phyloP scores from a whole-genome alignment of 92 coral and sea anemone species.

The Bergia sp. region DNA sequence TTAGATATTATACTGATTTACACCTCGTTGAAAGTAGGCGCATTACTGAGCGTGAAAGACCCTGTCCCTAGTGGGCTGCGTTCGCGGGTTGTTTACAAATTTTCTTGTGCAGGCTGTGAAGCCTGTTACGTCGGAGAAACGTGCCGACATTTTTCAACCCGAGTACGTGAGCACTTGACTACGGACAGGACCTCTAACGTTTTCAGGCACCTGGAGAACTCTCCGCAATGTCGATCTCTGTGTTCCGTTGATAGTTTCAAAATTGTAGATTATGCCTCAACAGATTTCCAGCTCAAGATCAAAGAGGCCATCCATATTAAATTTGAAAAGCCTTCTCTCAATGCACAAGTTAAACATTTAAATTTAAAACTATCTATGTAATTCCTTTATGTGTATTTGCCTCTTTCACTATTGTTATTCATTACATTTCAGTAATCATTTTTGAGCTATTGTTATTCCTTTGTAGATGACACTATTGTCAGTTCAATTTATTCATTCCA shows the following conservation, averaged over 20 bases:
- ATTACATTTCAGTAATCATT: slow-evolving; percentile 23
- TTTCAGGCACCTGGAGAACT: background rate
- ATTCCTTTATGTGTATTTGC: no score
- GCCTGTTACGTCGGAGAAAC: background rate
- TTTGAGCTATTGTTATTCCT: slow-evolving; percentile 17
- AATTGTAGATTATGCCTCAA: background rate
- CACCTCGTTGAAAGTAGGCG: background rate
- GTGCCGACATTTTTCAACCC: background rate
- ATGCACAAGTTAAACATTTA: background rate
- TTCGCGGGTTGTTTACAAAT: no score
- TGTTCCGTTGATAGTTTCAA: background rate
- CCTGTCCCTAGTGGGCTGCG: no score
- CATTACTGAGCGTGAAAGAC: background rate
- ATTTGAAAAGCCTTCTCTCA: background rate
- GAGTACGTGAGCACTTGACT: background rate
- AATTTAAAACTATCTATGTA: no score
- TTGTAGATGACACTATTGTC: slow-evolving; percentile 14
- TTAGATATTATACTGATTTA: background rate
- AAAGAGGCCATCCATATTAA: no score
- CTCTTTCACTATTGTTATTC: slow-evolving; percentile 7
- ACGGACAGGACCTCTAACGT: background rate
- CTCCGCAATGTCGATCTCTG: background rate
- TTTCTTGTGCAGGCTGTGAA: no score
- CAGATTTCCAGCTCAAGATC: background rate
- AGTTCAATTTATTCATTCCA: slow-evolving; percentile 15